Evolutionary conservation across 2,113 vertebrate genomes (phyloP).

Genomic region (Bubalus kerabau): DNA sequence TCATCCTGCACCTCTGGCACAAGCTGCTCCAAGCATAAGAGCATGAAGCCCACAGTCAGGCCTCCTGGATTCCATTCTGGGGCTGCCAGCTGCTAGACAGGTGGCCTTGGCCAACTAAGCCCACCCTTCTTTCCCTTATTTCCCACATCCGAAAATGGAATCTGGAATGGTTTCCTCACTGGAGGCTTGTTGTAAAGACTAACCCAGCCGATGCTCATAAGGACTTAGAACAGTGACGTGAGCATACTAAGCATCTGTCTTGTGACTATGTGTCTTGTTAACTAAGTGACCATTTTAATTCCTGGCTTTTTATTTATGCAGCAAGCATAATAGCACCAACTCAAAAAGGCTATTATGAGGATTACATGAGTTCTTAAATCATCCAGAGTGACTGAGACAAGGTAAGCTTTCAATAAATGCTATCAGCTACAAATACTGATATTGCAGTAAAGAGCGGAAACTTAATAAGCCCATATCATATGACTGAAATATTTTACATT

Average conservation of each 20-base stretch:
- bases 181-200: not conserved
- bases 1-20: accelerated
- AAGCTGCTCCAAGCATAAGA: accelerated
- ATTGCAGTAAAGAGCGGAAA: not conserved
- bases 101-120: not conserved
- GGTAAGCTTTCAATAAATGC: not conserved
- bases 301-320: not conserved
- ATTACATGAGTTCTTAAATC: not conserved
- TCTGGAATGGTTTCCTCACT: not conserved
- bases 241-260: accelerated
- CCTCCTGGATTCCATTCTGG: accelerated
- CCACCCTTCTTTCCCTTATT: not conserved
- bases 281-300: accelerated
- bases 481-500: not conserved
- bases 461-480: not conserved
- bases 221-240: accelerated
- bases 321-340: not conserved
- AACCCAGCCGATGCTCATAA: not conserved
- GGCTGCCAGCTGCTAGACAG: accelerated
- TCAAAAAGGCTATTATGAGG: not conserved
- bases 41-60: accelerated
- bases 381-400: too few species aligned
- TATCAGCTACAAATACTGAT: not conserved
- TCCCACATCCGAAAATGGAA: not conserved
- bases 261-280: not conserved